Percentiles rank a stretch among this genome's conserved stretches.
Conservation (phyloP, 2,113 vertebrate genomes). For the Cheirogaleus medius region DNA sequence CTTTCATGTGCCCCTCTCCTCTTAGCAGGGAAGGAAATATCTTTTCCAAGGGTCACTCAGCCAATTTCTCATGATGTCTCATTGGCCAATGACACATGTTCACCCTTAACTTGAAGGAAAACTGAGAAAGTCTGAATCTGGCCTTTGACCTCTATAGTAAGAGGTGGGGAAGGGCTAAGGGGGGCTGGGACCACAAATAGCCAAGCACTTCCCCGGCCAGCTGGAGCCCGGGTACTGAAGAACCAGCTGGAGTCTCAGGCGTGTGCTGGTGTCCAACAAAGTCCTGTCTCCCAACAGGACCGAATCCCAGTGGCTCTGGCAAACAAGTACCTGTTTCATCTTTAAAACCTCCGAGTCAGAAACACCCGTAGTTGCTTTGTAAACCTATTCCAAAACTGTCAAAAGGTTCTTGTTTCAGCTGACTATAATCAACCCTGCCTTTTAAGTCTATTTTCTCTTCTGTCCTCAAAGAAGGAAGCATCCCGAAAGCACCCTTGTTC, state of each 20-base stretch:
- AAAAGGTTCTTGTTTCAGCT: background rate
- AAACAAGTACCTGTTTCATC: background rate
- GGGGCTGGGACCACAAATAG: rapidly evolving
- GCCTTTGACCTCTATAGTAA: background rate
- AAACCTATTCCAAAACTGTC: background rate
- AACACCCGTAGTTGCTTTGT: background rate
- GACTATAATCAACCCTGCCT: background rate
- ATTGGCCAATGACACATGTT: background rate
- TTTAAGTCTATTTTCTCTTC: background rate
- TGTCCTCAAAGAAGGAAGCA: background rate
- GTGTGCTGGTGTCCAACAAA: background rate
- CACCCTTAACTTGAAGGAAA: background rate
- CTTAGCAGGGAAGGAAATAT: background rate
- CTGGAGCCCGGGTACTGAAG: too few species aligned
- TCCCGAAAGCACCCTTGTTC: background rate
- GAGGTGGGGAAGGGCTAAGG: background rate
- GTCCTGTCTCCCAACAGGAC: background rate
- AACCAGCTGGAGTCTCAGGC: background rate
- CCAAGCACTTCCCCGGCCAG: background rate
- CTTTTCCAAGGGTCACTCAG: background rate
- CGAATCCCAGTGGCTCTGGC: background rate
- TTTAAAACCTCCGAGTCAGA: background rate
- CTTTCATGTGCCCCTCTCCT: background rate
- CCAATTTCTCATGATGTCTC: background rate
- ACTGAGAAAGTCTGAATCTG: background rate